Evolutionary conservation across 2,797 vertebrate species (phyloP).

Genomic region (Lithobates sylvaticus): DNA sequence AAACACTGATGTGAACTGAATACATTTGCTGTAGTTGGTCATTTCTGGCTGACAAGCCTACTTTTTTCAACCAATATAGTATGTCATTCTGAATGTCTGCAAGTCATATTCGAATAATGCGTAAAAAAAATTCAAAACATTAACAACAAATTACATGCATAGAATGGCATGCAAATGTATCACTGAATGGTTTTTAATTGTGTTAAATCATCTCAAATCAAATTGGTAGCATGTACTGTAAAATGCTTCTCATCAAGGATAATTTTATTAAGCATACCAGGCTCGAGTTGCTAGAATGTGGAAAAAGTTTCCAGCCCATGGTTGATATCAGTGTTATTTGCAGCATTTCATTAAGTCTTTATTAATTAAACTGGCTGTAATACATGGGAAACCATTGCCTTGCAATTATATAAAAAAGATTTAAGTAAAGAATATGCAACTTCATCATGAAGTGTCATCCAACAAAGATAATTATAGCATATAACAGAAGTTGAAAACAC

Average conservation of each 20-base stretch:
- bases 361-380: background rate
- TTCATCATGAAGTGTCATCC: background rate
- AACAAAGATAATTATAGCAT: too few relatives aligned
- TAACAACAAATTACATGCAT: slow-evolving; percentile 17
- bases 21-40: background rate
- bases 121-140: background rate
- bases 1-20: slow-evolving; percentile 1
- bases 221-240: background rate
- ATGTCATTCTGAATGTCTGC: background rate
- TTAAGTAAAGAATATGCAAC: background rate
- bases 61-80: slow-evolving; percentile 3
- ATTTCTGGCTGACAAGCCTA: background rate
- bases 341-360: background rate
- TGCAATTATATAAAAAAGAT: background rate
- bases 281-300: background rate
- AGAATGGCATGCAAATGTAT: background rate
- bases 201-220: slow-evolving; percentile 18
- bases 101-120: slow-evolving; percentile 6
- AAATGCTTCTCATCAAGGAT: background rate
- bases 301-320: background rate
- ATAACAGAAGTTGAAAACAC: background rate
- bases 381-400: too few relatives aligned
- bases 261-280: background rate
- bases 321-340: background rate
- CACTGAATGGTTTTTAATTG: slow-evolving; percentile 25